Base-by-base conservation (phyloP, 2,888 invertebrate genomes). In the Chrysomela aeneicollis region DNA sequence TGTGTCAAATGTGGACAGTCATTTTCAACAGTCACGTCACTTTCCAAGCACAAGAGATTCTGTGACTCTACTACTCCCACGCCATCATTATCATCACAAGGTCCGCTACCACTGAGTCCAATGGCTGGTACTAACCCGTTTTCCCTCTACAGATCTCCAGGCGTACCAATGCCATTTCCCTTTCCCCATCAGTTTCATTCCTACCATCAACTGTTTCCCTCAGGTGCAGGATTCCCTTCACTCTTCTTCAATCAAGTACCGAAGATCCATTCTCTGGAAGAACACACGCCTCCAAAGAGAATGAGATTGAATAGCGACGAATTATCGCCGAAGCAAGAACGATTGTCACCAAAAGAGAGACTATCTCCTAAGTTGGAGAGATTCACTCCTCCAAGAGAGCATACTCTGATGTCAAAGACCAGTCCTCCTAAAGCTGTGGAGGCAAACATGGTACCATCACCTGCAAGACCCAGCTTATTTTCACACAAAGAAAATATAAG, bases 31-130 rank as follows among this genome's bases (percentile, higher is more conserved):
- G 91, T 92, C 64, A 94, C 96, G 1, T 94, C 96, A 26, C 86
- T 98, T 55, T 91, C 95, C 71, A 98, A 98, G 79, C 98, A 98
- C 83, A 96, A 97, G 84, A 87, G 97, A 73, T 97, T 96, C 85
- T 98, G 98, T 83, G 97, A 97, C 82, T 92, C 95, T 1, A 89
- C 91, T 26, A 84, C 87, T 55, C 82, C 86, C 1, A 68, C 77
- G 12, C 79, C 81, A 2, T 76, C 81, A 22, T 71, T 79, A 22
- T 78, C 83, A 1, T 80, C 77, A 37, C 75, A 77, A 42, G 76
- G 77, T 12, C 79, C 78, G 59, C 64, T 80, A 50, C 75, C 78
- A 17, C 59, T 79, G 47, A 76, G 77, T 57, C 79, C 77, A 47
- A 82, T 80, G 77, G 76, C 75, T 59, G 79, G 76, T 61, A 81